A percentile compares a stretch with the other conserved stretches of the same genome.
These are phyloP conservation scores for Apostichopus japonicus DNA, from an alignment of 35 echinoderm and acorn worm species.

Conservation along the genomic window DNA sequence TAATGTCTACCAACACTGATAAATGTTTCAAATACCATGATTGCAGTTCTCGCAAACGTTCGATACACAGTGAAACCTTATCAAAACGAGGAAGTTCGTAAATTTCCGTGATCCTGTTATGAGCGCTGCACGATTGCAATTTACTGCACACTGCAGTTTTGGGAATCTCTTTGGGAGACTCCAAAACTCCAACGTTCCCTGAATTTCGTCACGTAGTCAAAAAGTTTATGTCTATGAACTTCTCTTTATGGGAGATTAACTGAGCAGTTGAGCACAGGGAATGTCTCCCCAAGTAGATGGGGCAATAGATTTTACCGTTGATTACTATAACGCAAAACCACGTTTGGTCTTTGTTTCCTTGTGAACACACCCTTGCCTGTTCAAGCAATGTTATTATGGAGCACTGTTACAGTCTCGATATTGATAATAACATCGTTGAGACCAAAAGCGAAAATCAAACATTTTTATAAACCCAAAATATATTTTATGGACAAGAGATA, in stretches of 20 bases:
- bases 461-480: neutral
- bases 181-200: slow-evolving; percentile 5
- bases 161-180: neutral
- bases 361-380: slow-evolving; percentile 3
- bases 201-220: slow-evolving; percentile 16
- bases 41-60: neutral
- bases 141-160: slow-evolving; percentile 2
- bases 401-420: slow-evolving; percentile 14
- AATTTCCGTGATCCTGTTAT: slow-evolving; percentile 3
- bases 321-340: neutral
- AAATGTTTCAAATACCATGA: neutral
- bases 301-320: neutral
- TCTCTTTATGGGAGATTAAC: neutral
- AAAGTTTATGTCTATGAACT: slow-evolving; percentile 6
- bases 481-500: neutral
- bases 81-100: neutral
- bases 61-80: neutral
- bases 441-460: neutral
- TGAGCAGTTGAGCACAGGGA: neutral
- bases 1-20: neutral
- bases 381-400: slow-evolving; percentile 13
- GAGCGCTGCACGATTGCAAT: neutral
- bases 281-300: neutral
- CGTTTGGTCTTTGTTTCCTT: slow-evolving; percentile 9
- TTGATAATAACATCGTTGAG: neutral